Conservation (phyloP, 2,888 invertebrate genomes). For the Platycnemis pennipes region DNA sequence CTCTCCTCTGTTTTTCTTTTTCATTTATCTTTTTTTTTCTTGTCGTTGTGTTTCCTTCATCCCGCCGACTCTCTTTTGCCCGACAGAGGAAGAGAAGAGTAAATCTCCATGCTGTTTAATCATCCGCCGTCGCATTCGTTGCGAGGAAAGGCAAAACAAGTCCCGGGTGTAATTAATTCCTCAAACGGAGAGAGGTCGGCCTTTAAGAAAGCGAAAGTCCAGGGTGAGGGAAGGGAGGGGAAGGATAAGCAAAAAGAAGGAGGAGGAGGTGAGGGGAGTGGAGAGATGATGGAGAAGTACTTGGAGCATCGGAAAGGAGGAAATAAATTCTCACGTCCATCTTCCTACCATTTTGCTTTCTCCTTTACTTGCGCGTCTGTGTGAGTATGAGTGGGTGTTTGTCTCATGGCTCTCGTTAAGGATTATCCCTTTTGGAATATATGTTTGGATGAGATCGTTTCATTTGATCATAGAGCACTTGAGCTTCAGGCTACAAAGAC, state of each 20-base stretch:
- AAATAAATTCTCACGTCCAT: neutral
- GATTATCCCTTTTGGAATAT: no score
- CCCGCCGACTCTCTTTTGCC: neutral
- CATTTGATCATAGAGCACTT: no score
- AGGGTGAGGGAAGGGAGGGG: neutral
- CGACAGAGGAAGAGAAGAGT: neutral
- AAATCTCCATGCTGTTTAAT: conserved; percentile 37
- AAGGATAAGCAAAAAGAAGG: neutral
- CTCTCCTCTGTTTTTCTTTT: neutral
- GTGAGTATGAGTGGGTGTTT: no score
- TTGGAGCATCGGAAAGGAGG: no score
- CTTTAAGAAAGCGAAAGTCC: neutral
- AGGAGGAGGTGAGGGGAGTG: neutral
- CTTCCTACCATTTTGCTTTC: neutral
- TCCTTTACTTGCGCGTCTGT: neutral
- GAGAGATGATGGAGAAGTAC: neutral
- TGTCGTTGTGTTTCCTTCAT: neutral
- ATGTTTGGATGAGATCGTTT: no score
- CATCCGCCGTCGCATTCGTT: conserved; percentile 23
- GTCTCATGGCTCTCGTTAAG: no score
- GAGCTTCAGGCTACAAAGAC: no score
- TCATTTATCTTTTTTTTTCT: neutral
- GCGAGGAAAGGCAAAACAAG: conserved; percentile 31
- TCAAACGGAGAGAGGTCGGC: conserved; percentile 1
- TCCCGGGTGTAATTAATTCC: conserved; percentile 53